phyloP scores from a whole-genome alignment of 92 coral and sea anemone genomes.

The Isaurus tuberculatus region DNA sequence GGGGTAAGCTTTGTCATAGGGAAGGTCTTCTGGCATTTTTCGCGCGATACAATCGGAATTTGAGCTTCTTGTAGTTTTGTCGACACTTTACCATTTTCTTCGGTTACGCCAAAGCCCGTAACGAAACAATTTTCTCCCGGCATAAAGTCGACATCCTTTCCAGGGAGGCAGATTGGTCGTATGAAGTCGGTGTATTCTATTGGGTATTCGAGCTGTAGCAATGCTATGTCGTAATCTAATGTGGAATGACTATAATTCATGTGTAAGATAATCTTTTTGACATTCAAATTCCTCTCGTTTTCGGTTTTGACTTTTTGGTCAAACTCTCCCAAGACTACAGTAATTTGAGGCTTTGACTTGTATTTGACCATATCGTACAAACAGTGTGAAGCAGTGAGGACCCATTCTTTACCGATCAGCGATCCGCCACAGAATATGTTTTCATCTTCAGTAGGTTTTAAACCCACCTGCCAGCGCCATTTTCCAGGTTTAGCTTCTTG shows the following conservation, averaged over 20 bases:
- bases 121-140: conserved; percentile 54
- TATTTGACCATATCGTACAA: conserved; percentile 55
- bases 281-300: conserved; percentile 28
- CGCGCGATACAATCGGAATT: conserved; percentile 39
- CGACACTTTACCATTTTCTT: conserved; percentile 36
- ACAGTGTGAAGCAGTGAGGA: conserved; percentile 66
- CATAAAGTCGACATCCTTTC: conserved; percentile 29
- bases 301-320: conserved; percentile 18
- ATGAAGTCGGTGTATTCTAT: conserved; percentile 48
- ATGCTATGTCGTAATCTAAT: conserved; percentile 55
- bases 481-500: conserved; percentile 51
- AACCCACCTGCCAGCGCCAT: conserved; percentile 73
- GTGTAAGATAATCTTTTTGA: conserved; percentile 6
- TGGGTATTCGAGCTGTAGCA: conserved; percentile 53
- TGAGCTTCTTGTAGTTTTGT: conserved; percentile 50
- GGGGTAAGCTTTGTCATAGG: conserved; percentile 43
- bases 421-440: conserved; percentile 67
- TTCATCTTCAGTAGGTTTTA: conserved; percentile 47
- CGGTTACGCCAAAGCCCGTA: conserved; percentile 55
- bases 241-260: conserved; percentile 18
- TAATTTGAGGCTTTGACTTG: conserved; percentile 45
- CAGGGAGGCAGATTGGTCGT: conserved; percentile 47
- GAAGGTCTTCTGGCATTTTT: conserved; percentile 44
- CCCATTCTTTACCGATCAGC: conserved; percentile 58
- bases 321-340: conserved; percentile 28